Evolutionary conservation across 2,888 invertebrate genomes (phyloP), one percentile per base, ranked within the genome.

Genomic region (Phytoseiulus persimilis): DNA sequence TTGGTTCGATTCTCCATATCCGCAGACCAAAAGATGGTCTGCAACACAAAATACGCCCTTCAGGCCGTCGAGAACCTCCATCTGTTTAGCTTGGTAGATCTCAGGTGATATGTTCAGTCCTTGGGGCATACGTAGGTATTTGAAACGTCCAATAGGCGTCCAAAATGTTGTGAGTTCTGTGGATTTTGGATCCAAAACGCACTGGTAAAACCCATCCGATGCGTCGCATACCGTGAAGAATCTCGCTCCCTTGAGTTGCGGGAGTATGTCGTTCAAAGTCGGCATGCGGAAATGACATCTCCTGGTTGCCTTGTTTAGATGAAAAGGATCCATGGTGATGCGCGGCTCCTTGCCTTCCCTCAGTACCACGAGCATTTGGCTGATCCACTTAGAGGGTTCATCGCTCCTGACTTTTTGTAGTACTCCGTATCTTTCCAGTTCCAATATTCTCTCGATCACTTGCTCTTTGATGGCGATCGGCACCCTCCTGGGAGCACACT

Each of bases 211-310:
- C 2, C 33, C 83, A 23, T 83, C 83, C 1, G 65, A 6, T 1
- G 65, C 65, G 18, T 65, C 65, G 65, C 65, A 65, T 11, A 65
- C 65, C 2, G 65, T 33, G 18, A 33, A 83, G 3, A 83, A 2
- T 31, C 11, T 83, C 9, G 33, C 83, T 83, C 31, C 31, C 18
- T 33, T 83, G 6, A 83, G 83, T 1, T 33, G 83, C 11, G 31
- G 83, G 2, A 83, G 31, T 5, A 33, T 83, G 33, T 33, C 83
- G 31, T 5, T 28, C 83, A 83, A 11, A 18, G 83, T 83, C 6
- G 31, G 83, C 83, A 83, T 83, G n/a, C 31, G n/a, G 83, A 32
- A 83, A 32, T 33, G 31, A 83, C 32, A 33, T 83, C 83, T 28
- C 18, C 33, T 31, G 3, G 28, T 31, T 2, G 33, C 83, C 31